Base-by-base conservation (phyloP, 1,140 invertebrate genomes). In the Drepana arcuata region DNA sequence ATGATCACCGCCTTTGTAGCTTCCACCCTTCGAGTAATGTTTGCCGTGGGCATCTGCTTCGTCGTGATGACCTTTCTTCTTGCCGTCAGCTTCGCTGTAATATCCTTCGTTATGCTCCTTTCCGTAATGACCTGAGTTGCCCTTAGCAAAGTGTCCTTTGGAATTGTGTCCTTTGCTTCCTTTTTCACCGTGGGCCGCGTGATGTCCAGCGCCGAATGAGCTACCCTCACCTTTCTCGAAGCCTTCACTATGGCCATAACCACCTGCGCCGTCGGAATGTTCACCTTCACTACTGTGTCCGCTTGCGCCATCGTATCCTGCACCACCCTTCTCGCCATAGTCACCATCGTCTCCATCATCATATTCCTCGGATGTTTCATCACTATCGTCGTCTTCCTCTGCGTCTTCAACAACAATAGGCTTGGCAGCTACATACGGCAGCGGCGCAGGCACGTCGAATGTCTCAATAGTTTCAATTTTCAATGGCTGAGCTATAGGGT, bases 1-100 rank as follows among this genome's bases (percentile, higher is more conserved):
- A 56, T 89, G 88, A 46, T 91, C 88, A 10, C 87, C 89, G 2
- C 86, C 89, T 59, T 91, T 89, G 52, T 90, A 88, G 16, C 83
- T 85, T 29, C 87, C 85, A 1, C 85, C 86, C 0, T 65, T 59
- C 31, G 72, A 55, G 34, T 85, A 66, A 33, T 84, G 75, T 25
- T 80, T 72, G 7, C 72, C 79, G 28, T 85, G 80, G 11, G 74
- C 61, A 18, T 71, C 64, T 2, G 65, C 78, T 45, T 68, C 72
- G 29, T 83, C 72, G 26, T 68, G 59, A 34, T 81, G 68, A 7
- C 48, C 54, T 4, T 57, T 53, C 32, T 75, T 68, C 18, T 67
- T 57, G 31, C 85, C 63, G 61, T 84, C 42, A 45, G 58, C 55
- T 57, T 84, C 43, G 14, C 57, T 54, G 48, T 67, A 59, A 36